phyloP scores from a whole-genome alignment of 2,113 vertebrate species.

The Triplophysa tibetana region DNA sequence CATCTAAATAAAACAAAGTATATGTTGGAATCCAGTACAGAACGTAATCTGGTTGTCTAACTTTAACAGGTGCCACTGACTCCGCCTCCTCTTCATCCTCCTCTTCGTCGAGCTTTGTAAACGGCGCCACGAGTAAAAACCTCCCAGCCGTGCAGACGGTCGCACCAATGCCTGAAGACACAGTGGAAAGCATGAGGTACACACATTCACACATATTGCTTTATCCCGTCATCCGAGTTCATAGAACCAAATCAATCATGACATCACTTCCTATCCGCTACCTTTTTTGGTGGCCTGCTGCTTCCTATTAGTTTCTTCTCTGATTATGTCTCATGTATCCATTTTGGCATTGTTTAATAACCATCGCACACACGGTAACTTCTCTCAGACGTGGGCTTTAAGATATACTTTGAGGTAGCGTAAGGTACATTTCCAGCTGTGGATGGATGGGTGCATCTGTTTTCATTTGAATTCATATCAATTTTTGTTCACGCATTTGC shows the following conservation, averaged over 20 bases:
- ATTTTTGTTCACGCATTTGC: background rate
- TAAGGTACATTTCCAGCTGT: background rate
- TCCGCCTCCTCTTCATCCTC: slow-evolving; percentile 95
- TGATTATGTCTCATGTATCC: slow-evolving; percentile 23
- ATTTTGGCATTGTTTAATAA: slow-evolving; percentile 31
- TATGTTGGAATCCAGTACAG: no score
- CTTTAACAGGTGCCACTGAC: slow-evolving; percentile 87
- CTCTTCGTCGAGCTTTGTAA: slow-evolving; percentile 97
- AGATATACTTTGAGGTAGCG: background rate
- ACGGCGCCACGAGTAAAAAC: slow-evolving; percentile 98
- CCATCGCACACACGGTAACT: slow-evolving; percentile 29
- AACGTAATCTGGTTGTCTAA: background rate
- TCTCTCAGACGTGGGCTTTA: background rate
- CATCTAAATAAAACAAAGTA: no score
- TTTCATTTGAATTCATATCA: slow-evolving; percentile 14
- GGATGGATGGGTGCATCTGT: background rate
- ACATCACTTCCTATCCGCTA: slow-evolving; percentile 8
- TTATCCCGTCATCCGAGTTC: background rate
- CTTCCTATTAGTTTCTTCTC: slow-evolving; percentile 46
- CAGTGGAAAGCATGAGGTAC: slow-evolving; percentile 97
- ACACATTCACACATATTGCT: slow-evolving; percentile 10
- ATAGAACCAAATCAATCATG: slow-evolving; percentile 10
- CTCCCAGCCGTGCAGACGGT: slow-evolving; percentile 97
- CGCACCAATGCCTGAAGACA: slow-evolving; percentile 97
- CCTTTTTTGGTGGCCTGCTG: slow-evolving; percentile 30